Evolutionary conservation across 2,113 vertebrate genomes (phyloP).

Genomic region (Corynorhinus townsendii): DNA sequence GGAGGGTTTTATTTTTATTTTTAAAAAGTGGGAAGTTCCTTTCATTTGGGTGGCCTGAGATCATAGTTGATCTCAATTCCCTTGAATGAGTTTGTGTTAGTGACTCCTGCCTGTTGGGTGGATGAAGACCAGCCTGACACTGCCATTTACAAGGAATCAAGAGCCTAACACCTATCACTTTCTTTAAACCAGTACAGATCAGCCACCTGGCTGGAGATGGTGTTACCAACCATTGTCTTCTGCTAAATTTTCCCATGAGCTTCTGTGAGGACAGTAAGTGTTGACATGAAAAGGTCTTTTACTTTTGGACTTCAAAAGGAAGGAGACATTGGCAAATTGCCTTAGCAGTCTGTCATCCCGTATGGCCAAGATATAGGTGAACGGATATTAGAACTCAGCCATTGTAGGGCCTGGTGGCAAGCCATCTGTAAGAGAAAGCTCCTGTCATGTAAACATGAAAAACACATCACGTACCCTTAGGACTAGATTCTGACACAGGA

Average conservation of each 20-base stretch:
- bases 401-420: not conserved
- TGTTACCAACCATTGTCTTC: not conserved
- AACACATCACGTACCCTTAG: not conserved
- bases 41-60: not conserved
- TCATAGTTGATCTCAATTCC: not conserved
- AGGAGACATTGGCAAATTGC: not conserved
- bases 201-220: not conserved
- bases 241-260: not conserved
- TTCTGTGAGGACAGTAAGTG: not conserved
- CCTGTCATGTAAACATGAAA: not conserved
- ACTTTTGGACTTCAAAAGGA: not conserved
- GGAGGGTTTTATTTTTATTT: slow-evolving; percentile 7
- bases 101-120: not conserved
- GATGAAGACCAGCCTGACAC: not conserved
- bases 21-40: not conserved
- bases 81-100: not conserved
- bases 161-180: not conserved
- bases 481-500: not conserved
- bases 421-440: not conserved
- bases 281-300: not conserved
- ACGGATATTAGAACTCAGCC: not conserved
- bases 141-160: not conserved
- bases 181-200: not conserved
- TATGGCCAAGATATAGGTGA: not conserved
- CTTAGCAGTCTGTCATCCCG: not conserved